Conservation (phyloP, 2,797 vertebrate genomes). For the Clarias laeviceps region DNA sequence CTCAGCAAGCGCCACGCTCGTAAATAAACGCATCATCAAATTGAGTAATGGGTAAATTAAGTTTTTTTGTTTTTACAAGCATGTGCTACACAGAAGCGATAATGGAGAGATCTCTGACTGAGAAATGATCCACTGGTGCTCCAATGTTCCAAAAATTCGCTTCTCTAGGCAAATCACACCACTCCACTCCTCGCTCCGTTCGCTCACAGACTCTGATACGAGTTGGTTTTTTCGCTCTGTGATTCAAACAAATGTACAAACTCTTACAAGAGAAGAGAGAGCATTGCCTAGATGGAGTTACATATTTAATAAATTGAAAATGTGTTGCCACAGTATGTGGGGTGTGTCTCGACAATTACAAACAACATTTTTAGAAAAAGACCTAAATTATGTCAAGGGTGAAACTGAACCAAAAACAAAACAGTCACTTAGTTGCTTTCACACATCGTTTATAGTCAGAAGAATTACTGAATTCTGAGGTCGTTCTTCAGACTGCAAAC, state of each 20-base stretch:
- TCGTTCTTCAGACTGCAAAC: background rate
- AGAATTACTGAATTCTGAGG: background rate
- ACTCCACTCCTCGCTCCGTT: background rate
- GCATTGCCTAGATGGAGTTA: background rate
- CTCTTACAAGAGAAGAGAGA: background rate
- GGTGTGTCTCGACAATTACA: background rate
- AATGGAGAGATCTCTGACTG: background rate
- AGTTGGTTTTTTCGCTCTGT: background rate
- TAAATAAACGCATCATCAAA: constrained; percentile 1
- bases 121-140: background rate
- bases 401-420: background rate
- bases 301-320: background rate
- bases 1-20: background rate
- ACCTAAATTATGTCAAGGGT: background rate
- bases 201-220: background rate
- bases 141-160: background rate
- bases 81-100: background rate
- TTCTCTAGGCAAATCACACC: background rate
- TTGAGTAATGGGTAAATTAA: background rate
- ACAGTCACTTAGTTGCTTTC: background rate
- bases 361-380: background rate
- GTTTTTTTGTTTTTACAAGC: background rate
- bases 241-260: background rate
- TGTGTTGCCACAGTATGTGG: too few relatives aligned
- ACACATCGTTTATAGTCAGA: background rate